Evolutionary conservation across 2,888 invertebrate genomes (phyloP), one percentile per base, ranked within the genome.

Genomic region (Deilephila porcellus): DNA sequence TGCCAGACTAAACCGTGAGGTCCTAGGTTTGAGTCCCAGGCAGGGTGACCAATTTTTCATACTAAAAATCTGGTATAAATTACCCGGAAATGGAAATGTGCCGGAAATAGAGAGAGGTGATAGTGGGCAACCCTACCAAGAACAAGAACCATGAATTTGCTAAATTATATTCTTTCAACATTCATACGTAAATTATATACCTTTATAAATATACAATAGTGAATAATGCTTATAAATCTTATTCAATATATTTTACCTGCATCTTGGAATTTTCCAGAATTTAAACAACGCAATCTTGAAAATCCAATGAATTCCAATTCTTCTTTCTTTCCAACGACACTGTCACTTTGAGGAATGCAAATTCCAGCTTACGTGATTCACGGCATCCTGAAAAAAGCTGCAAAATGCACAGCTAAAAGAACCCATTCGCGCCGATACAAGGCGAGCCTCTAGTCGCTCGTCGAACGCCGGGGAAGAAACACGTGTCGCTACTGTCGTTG

Each of bases 361-460:
- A 72, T 72, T 72, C 72, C 64, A 63, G 72, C 72, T 72, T 59
- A 72, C 64, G 72, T 72, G 72, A 72, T 72, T 72, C 72, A 37
- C 17, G 72, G 56, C 56, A 56, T 59, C 63, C 63, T 29, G 62
- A 56, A 56, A 72, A 64, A 72, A 67, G 52, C 72, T 72, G 72
- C 56, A 67, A 72, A 72, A 72, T 72, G 72, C 72, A 73, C 67
- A 74, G 71, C 63, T 37, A 67, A 74, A 73, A 72, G 74, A 75
- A 77, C 76, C 74, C 74, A 75, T 76, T 73, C 72, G 32, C 53
- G 4, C n/a, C 32, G 37, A 72, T 52, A 72, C 72, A 32, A 56
- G 32, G 37, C 34, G 32, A 34, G 25, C 25, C 7, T 75, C 78
- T 78, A 81, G 81, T 81, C 73, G 73, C 34, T 72, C 70, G 70